Percentiles rank a stretch among this genome's conserved stretches.
Evolutionary conservation across 2,113 vertebrate species (phyloP).

Genomic region (Pandion haliaetus): DNA sequence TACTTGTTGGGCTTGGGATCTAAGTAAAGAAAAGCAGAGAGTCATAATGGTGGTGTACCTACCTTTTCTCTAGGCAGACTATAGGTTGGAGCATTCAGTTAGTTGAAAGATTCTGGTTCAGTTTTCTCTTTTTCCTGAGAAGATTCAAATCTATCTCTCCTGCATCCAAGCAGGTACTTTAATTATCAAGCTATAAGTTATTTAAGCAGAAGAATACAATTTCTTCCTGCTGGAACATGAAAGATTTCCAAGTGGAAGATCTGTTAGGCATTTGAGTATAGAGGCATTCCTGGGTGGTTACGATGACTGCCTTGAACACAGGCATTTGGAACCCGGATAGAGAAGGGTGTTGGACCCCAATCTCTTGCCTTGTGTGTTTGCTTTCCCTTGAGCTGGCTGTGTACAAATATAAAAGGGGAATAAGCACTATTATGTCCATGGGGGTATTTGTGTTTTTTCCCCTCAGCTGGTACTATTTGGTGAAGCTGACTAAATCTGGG

Average conservation of each 20-base stretch:
- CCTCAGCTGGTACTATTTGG: not conserved
- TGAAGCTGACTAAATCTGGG: not conserved
- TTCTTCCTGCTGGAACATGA: not conserved
- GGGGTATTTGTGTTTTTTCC: not conserved
- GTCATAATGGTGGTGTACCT: not conserved
- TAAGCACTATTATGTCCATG: not conserved
- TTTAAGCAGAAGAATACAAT: not conserved
- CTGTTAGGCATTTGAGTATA: not conserved
- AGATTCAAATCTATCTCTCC: not conserved
- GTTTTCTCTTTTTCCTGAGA: not conserved
- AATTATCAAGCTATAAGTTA: not conserved
- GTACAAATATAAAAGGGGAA: not conserved
- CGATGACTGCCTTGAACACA: too few relatives aligned
- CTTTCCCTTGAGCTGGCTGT: not conserved
- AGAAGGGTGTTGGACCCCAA: rapidly evolving
- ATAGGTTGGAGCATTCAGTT: rapidly evolving
- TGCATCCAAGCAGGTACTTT: not conserved
- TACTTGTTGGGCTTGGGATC: not conserved
- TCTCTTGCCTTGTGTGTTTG: not conserved
- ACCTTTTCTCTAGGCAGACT: too few relatives aligned
- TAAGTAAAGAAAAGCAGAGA: not conserved
- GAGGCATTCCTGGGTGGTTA: not conserved
- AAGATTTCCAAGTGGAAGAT: not conserved
- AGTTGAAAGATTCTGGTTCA: not conserved
- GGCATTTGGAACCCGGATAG: not conserved